Conservation (phyloP, 2,888 invertebrate genomes). For the Anthoptus insignis region DNA sequence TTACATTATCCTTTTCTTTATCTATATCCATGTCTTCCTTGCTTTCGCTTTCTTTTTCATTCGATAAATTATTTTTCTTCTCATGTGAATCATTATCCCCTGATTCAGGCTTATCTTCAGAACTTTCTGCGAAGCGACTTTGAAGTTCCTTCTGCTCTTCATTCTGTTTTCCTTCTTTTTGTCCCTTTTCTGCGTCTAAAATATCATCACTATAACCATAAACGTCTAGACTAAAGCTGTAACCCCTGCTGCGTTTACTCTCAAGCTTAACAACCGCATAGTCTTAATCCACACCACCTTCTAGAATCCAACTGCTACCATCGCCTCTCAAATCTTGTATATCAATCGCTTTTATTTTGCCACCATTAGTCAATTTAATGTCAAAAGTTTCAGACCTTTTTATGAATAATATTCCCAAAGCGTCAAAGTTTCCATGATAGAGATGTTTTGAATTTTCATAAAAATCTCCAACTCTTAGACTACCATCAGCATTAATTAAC, state of each 20-base stretch:
- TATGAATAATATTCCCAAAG: constrained; percentile 26
- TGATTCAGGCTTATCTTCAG: neutral
- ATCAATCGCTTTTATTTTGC: constrained; percentile 32
- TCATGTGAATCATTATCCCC: no score
- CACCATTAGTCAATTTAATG: constrained; percentile 22
- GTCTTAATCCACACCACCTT: constrained; percentile 29
- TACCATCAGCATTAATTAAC: constrained; percentile 15
- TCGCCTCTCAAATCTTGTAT: constrained; percentile 33
- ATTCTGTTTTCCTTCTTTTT: neutral
- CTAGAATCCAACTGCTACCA: constrained; percentile 22
- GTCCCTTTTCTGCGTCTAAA: neutral
- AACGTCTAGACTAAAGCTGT: constrained; percentile 26
- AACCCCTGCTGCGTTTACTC: constrained; percentile 24
- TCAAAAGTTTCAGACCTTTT: constrained; percentile 25
- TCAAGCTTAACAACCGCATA: constrained; percentile 26
- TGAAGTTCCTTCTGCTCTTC: neutral
- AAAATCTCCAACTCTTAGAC: constrained; percentile 27
- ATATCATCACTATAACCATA: constrained; percentile 24
- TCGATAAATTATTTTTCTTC: neutral
- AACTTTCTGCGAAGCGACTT: neutral
- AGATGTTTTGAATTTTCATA: constrained; percentile 1
- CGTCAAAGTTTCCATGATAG: constrained; percentile 28
- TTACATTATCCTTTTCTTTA: neutral
- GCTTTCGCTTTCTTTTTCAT: neutral
- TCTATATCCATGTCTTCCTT: neutral